Conservation (phyloP, 2,888 invertebrate genomes). For the Myopa testacea region DNA sequence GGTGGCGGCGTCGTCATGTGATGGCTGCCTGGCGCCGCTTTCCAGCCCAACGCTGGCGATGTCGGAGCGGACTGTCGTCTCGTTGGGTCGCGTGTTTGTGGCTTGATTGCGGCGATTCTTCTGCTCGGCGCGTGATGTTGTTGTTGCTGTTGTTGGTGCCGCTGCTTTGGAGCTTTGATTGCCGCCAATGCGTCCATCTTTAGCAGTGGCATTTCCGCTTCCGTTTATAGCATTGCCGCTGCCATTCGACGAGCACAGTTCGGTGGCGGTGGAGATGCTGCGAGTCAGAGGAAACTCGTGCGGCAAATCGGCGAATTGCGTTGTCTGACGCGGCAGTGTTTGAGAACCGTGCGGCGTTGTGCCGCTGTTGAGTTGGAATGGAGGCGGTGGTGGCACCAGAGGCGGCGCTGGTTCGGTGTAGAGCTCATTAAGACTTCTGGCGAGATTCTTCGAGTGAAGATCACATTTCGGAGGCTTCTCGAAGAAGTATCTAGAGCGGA, state of each 20-base stretch:
- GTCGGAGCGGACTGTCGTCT: slow-evolving; percentile 28
- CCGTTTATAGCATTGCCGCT: slow-evolving; percentile 34
- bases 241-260: slow-evolving; percentile 57
- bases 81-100: slow-evolving; percentile 54
- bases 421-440: slow-evolving; percentile 67
- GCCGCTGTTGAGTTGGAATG: slow-evolving; percentile 48
- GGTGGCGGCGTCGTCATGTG: slow-evolving; percentile 32
- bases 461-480: slow-evolving; percentile 66
- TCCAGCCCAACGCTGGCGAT: background rate
- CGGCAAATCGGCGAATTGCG: slow-evolving; percentile 56
- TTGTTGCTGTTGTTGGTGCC: background rate
- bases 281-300: slow-evolving; percentile 65
- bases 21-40: background rate
- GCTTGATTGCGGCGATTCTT: slow-evolving; percentile 58
- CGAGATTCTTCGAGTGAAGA: slow-evolving; percentile 64
- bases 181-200: slow-evolving; percentile 42
- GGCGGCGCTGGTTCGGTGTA: slow-evolving; percentile 59
- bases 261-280: slow-evolving; percentile 67
- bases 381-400: slow-evolving; percentile 52
- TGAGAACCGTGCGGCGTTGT: slow-evolving; percentile 45
- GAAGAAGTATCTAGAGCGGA: slow-evolving; percentile 60
- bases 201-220: background rate
- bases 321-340: slow-evolving; percentile 48
- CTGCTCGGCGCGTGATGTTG: slow-evolving; percentile 25
- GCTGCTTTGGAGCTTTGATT: slow-evolving; percentile 34